Base-by-base conservation (phyloP, 2,888 invertebrate genomes). In the Eulithis testata region DNA sequence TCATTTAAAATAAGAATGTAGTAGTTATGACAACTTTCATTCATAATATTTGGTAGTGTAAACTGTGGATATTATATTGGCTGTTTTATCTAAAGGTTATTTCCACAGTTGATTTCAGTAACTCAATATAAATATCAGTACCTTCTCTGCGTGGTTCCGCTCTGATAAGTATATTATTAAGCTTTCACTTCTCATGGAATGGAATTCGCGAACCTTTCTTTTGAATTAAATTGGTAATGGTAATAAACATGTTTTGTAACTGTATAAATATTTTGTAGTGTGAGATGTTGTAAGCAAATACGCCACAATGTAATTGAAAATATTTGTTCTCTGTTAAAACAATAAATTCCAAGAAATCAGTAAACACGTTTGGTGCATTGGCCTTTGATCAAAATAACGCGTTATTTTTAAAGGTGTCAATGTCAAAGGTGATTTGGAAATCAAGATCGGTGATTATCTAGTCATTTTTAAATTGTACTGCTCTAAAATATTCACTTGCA, bases 171-270 rank as follows among this genome's bases (percentile, higher is more conserved):
- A 72, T 66, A 82, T 84, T 81, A 87, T 88, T 87, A 85, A 72
- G 85, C 90, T 90, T 90, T 90, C 90, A 89, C 90, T 89, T 88
- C 85, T 81, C 79, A 76, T 77, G 76, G 80, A 80, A 81, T 77
- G 80, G 84, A 84, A 86, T 86, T 82, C 76, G 83, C 83, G 77
- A 82, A 79, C 78, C 77, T 81, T 77, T 80, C 73, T 74, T 57
- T 69, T 60, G 69, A 52, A 64, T 61, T 54, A 63, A 58, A 65
- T 60, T 57, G 12, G 60, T 64, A 64, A 64, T 60, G 59, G 40
- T 52, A 69, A 76, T 74, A 76, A 72, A 75, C 79, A 74, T 73
- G 80, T 81, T 81, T 79, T 76, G 76, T 81, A 81, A 80, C 78
- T 73, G 75, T 78, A 77, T 21, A 65, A 65, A 70, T 68, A 62